These are phyloP conservation scores for Tauraco erythrolophus DNA, from an alignment of 2,113 vertebrate species.

Conservation along the genomic window DNA sequence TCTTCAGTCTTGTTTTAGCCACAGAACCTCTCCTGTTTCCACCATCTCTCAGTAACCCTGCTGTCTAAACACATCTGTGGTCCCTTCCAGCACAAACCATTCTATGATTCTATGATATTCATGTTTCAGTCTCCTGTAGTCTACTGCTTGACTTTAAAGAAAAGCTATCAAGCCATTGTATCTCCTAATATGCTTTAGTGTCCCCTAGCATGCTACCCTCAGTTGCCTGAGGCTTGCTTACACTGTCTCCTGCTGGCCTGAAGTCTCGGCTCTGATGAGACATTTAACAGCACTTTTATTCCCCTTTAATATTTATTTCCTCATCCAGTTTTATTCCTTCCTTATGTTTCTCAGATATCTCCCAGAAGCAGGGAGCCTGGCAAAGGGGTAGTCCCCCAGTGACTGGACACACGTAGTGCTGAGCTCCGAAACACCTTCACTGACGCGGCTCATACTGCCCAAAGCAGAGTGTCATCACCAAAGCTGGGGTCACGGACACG, in stretches of 20 bases:
- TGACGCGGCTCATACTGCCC: not conserved
- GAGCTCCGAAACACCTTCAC: not conserved
- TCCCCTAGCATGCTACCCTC: not conserved
- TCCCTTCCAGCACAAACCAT: too few relatives aligned
- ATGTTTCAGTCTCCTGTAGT: not conserved
- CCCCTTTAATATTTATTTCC: not conserved
- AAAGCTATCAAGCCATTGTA: not conserved
- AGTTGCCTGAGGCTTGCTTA: not conserved
- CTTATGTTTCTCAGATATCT: not conserved
- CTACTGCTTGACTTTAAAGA: not conserved
- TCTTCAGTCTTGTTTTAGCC: not conserved
- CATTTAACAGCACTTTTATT: not conserved
- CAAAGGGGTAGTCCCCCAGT: not conserved
- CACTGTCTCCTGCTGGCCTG: not conserved
- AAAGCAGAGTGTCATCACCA: not conserved
- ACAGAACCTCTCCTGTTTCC: not conserved
- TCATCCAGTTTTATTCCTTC: not conserved
- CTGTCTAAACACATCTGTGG: not conserved
- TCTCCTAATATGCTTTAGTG: not conserved
- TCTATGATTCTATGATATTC: not conserved
- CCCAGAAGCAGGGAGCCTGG: not conserved
- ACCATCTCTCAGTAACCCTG: not conserved
- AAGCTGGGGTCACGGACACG: rapidly evolving
- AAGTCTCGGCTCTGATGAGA: not conserved
- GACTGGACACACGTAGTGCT: not conserved